phyloP scores from a whole-genome alignment of 1,140 invertebrate species.

The Coboldia fuscipes region DNA sequence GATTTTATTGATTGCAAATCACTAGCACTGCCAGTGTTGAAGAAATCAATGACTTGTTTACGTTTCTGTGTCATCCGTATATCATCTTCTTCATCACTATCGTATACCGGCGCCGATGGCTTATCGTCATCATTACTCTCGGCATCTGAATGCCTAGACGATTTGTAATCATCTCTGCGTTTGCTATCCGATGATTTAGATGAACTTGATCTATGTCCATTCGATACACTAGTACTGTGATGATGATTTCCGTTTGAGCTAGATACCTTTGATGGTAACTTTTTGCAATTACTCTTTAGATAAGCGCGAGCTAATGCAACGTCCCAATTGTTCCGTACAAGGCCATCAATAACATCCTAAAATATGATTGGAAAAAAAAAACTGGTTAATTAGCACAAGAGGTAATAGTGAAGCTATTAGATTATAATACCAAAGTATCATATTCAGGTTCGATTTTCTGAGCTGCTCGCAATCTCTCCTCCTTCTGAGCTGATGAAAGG shows the following conservation, averaged over 20 bases:
- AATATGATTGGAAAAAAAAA: neutral
- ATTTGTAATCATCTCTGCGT: slow-evolving; percentile 5
- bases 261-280: neutral
- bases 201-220: neutral
- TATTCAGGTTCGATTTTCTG: slow-evolving; percentile 16
- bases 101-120: slow-evolving; percentile 12
- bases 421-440: slow-evolving; percentile 15
- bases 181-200: slow-evolving; percentile 3
- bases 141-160: slow-evolving; percentile 9
- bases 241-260: neutral
- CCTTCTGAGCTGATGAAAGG: slow-evolving; percentile 17
- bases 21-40: slow-evolving; percentile 37
- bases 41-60: slow-evolving; percentile 51
- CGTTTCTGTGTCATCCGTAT: slow-evolving; percentile 43
- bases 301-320: slow-evolving; percentile 12
- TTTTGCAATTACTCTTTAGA: slow-evolving; percentile 4
- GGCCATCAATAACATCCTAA: slow-evolving; percentile 17
- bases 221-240: neutral
- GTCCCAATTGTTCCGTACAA: slow-evolving; percentile 15
- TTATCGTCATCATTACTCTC: slow-evolving; percentile 10
- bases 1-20: slow-evolving; percentile 44
- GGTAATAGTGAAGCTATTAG: neutral
- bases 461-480: slow-evolving; percentile 16
- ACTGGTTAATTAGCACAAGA: neutral
- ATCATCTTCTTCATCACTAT: slow-evolving; percentile 44